A percentile compares a stretch with the other conserved stretches of the same genome.
Conservation (phyloP, 2,797 vertebrate species). For the Labeo calbasu region DNA sequence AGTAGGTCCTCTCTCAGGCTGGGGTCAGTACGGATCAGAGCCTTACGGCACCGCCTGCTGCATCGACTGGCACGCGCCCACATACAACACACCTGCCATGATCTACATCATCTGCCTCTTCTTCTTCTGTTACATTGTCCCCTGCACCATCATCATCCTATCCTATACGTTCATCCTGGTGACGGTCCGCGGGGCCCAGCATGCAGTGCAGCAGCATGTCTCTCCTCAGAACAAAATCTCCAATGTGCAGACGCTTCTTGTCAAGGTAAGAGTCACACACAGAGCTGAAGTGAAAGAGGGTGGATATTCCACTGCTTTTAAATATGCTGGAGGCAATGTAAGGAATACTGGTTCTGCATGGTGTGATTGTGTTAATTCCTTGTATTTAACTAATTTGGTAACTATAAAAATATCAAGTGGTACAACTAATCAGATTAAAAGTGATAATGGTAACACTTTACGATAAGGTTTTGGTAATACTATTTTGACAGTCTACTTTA, state of each 20-base stretch:
- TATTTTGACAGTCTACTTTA: neutral
- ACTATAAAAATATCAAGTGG: neutral
- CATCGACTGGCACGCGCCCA: conserved; percentile 81
- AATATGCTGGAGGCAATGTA: neutral
- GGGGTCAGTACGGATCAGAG: conserved; percentile 85
- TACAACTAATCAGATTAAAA: neutral
- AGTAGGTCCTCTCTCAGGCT: conserved; percentile 78
- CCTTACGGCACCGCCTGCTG: conserved; percentile 90
- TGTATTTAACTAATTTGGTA: neutral
- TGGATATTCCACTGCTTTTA: neutral
- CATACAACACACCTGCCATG: conserved; percentile 70
- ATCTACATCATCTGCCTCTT: conserved; percentile 86
- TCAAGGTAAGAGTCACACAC: conserved; percentile 69
- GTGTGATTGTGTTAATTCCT: neutral
- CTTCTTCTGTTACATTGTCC: conserved; percentile 86
- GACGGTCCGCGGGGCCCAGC: conserved; percentile 77
- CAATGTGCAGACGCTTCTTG: conserved; percentile 77
- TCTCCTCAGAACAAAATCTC: conserved; percentile 76
- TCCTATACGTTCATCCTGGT: conserved; percentile 84
- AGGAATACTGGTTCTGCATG: neutral
- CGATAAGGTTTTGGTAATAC: neutral
- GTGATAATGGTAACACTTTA: neutral
- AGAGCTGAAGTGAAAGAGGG: neutral
- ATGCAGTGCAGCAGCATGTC: conserved; percentile 81
- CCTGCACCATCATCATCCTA: conserved; percentile 82